Percentiles rank a stretch among this genome's conserved stretches.
Evolutionary conservation across 1,140 invertebrate genomes (phyloP).

Genomic region (Nylanderia fulva): DNA sequence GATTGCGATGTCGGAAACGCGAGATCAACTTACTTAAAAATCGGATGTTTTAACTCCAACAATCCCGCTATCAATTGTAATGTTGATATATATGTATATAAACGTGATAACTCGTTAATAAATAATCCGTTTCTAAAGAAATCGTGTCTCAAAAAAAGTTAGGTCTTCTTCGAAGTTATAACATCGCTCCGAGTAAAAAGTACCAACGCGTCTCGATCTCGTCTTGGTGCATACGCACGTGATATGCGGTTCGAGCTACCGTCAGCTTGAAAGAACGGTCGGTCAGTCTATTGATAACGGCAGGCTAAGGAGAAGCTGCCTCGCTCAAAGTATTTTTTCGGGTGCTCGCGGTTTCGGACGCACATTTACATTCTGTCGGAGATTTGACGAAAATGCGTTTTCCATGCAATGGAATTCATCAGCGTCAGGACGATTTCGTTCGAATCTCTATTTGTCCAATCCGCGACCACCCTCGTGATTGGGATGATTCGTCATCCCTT

Average conservation of each 20-base stretch:
- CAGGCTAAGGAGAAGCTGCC: constrained; percentile 54
- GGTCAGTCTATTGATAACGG: constrained; percentile 77
- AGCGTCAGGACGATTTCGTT: background rate
- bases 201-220: background rate
- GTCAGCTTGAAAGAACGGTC: constrained; percentile 67
- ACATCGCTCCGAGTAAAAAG: background rate
- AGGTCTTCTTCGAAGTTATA: background rate
- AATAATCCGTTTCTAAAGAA: background rate
- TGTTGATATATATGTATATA: background rate
- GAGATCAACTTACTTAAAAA: background rate
- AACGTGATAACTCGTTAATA: background rate
- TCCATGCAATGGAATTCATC: background rate
- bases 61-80: background rate
- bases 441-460: constrained; percentile 1
- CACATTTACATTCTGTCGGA: background rate
- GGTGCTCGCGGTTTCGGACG: background rate
- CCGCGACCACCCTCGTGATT: background rate
- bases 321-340: background rate
- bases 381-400: background rate
- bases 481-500: constrained; percentile 18
- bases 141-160: background rate
- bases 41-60: background rate
- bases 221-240: constrained; percentile 13
- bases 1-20: background rate
- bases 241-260: background rate